Base-by-base conservation (phyloP, 2,113 vertebrate genomes). In the Empidonax alnorum region DNA sequence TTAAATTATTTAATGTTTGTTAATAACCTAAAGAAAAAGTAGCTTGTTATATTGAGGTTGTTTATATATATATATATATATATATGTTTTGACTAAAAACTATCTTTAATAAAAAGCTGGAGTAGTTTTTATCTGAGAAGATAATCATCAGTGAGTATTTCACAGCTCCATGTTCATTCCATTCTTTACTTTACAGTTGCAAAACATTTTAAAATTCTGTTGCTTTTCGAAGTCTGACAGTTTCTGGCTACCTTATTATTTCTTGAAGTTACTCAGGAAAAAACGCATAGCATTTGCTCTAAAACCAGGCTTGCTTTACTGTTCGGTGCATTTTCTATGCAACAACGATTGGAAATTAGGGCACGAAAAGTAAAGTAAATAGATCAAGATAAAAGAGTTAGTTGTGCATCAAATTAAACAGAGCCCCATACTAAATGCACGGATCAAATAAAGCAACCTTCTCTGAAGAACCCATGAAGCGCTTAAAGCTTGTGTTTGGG, bases 141-240 rank as follows among this genome's bases (percentile, higher is more conserved):
- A 98, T 92, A 93, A 93, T 98, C 97, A 97, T 97, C 98, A 99
- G 99, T 99, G 99, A 99, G 99, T 99, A 99, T 99, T 97, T 98
- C 98, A 94, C 97, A 96, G 98, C 98, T 98, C 98, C 98, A 97
- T 98, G 98, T 99, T 98, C 99, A 99, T 99, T 96, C 97, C 98
- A 98, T 97, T 96, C 97, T 96, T 97, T 97, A 97, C 97, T 97
- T 97, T 97, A 95, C 96, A 73, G 97, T 95, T 97, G 98, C 98
- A 98, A 97, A 96, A 93, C 97, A 91, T 96, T 96, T 98, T 97
- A 96, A 87, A 96, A 95, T 97, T 98, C 80, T 89, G 97, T 97
- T 98, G 98, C 98, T 98, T 96, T 97, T 96, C 95, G 86, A 84
- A 97, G 95, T 98, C 98, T 97, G 94, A 97, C 93, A 84, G 96